Evolutionary conservation across 1,140 invertebrate genomes (phyloP), one percentile per base, ranked within the genome.

Genomic region (Anoplophora glabripennis): DNA sequence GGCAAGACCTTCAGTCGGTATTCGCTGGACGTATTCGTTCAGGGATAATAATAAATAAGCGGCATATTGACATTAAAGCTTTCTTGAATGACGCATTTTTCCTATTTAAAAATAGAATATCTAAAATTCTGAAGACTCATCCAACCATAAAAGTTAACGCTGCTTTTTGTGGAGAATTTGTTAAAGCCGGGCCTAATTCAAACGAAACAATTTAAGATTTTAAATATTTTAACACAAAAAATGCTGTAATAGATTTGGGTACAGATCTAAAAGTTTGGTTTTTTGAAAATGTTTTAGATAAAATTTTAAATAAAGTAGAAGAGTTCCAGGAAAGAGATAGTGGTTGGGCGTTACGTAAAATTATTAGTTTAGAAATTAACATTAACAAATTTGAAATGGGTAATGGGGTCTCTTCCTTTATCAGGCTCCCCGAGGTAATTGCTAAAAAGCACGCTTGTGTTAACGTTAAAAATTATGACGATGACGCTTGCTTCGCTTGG

Each of bases 271-370:
- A 11, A 14, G 15, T 56, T 11, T 65, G 64, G 56, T 63, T 44
- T 56, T 7, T 17, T 1, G 4, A 53, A 38, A 17, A 63, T 37
- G 36, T 66, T 15, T 1, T 9, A 8, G 46, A 54, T 45, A 15
- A 4, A 48, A 36, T 66, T 33, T 45, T 57, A 54, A 11, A 1
- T 0, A 52, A 69, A 52, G 53, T 70, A 35, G 63, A 67, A 45
- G 68, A 73, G 51, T 72, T 75, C 58, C 49, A 70, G 49, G 69
- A 72, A 46, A 49, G 59, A 44, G 71, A 74, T 52, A 63, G 55
- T 51, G 75, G 74, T 14, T 77, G 70, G 74, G 45, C 68, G 1
- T 59, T 76, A 57, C 37, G 4, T 15, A 33, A 47, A 61, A 73
- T 74, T 14, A 21, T 64, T 8, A 56, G 71, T 51, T 57, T 73